A percentile compares a stretch with the other conserved stretches of the same genome.
phyloP scores from a whole-genome alignment of 1,140 invertebrate genomes.

The Meloidogyne chitwoodi region DNA sequence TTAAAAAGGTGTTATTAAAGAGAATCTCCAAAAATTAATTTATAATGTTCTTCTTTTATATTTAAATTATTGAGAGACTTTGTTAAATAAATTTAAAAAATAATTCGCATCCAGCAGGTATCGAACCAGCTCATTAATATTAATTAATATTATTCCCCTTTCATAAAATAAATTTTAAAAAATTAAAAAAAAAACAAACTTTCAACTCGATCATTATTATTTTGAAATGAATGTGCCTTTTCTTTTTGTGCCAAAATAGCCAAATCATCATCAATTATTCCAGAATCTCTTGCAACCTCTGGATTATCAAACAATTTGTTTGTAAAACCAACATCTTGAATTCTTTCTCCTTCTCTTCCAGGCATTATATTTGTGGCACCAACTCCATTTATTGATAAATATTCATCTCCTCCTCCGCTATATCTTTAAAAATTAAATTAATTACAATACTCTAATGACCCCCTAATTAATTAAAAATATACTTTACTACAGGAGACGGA shows the following conservation, averaged over 20 bases:
- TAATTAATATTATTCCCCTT: too few relatives aligned
- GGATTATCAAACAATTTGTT: conserved; percentile 14
- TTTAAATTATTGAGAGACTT: too few relatives aligned
- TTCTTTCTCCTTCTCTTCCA: not conserved
- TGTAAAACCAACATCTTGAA: not conserved
- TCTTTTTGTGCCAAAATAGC: conserved; percentile 14
- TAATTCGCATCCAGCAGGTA: too few relatives aligned
- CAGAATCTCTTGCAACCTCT: not conserved
- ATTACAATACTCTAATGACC: not conserved
- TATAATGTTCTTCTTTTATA: too few relatives aligned
- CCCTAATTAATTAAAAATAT: not conserved
- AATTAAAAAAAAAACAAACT: not conserved
- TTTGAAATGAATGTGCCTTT: not conserved
- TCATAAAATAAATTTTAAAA: too few relatives aligned
- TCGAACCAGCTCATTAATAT: too few relatives aligned
- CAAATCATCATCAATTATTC: conserved; percentile 7
- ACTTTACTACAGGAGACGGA: conserved; percentile 46
- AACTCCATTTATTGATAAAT: conserved; percentile 6
- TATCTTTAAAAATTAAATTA: not conserved
- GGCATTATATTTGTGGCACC: not conserved
- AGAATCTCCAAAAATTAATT: too few relatives aligned
- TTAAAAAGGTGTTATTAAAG: too few relatives aligned
- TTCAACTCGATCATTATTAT: not conserved
- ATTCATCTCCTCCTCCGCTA: not conserved
- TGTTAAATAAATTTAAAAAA: too few relatives aligned